These are phyloP conservation scores for Trichacis sp. DNA, from an alignment of 2,888 invertebrate genomes.

Conservation along the genomic window DNA sequence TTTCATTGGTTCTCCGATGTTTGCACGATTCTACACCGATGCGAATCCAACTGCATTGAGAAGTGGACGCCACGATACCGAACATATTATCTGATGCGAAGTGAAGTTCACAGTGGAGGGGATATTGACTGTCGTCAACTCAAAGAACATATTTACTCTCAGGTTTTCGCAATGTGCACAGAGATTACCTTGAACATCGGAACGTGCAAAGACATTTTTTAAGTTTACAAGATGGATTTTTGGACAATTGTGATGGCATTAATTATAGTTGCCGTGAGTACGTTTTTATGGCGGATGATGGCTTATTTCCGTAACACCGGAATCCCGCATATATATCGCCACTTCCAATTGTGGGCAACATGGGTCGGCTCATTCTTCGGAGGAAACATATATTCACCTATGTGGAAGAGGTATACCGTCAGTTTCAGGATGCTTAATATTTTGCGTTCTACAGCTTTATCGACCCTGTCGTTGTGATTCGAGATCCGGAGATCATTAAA, in stretches of 20 bases:
- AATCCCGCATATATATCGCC: constrained; percentile 32
- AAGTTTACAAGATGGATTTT: constrained; percentile 17
- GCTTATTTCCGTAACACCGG: constrained; percentile 20
- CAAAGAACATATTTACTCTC: too few species aligned
- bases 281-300: constrained; percentile 5
- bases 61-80: too few species aligned
- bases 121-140: too few species aligned
- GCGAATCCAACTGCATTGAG: too few species aligned
- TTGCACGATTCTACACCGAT: too few species aligned
- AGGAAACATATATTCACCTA: constrained; percentile 13
- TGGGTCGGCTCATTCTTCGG: constrained; percentile 21
- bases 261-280: constrained; percentile 6
- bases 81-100: too few species aligned
- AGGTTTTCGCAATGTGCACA: too few species aligned
- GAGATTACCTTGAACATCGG: too few species aligned
- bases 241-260: constrained; percentile 13
- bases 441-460: constrained; percentile 51
- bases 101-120: too few species aligned
- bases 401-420: constrained; percentile 20
- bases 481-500: constrained; percentile 56
- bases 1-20: too few species aligned
- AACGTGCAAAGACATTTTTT: too few species aligned
- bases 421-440: constrained; percentile 39
- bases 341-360: constrained; percentile 41
- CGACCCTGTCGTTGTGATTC: constrained; percentile 48